Conservation (phyloP, 2,113 vertebrate species). For the Antigone vipio region DNA sequence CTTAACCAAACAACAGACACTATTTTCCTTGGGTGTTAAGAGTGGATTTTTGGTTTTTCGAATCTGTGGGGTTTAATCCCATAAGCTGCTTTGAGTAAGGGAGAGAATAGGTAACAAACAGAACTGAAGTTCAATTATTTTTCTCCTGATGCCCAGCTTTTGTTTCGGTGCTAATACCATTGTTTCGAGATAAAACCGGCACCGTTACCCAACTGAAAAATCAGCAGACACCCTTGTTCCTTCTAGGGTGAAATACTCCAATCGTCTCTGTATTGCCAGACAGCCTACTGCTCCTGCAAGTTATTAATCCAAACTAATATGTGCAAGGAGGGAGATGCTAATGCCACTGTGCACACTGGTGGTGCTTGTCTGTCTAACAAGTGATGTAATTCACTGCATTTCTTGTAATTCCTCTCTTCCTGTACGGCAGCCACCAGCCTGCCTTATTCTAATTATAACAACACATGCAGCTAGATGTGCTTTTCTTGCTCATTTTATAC, state of each 20-base stretch:
- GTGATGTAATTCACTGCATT: background rate
- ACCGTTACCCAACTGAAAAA: background rate
- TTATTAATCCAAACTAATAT: background rate
- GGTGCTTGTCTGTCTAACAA: background rate
- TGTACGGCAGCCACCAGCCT: fast-evolving
- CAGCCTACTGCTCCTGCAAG: background rate
- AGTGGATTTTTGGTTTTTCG: background rate
- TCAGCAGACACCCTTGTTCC: background rate
- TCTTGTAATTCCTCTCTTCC: background rate
- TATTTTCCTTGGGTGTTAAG: background rate
- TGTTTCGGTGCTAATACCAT: background rate
- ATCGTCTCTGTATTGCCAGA: background rate
- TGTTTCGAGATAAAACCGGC: background rate
- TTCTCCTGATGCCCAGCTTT: background rate
- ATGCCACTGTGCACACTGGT: background rate
- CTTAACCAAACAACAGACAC: background rate
- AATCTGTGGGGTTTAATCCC: background rate
- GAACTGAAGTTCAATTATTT: background rate
- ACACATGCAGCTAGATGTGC: background rate
- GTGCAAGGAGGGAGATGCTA: background rate
- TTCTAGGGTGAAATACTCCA: background rate
- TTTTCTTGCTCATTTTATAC: background rate
- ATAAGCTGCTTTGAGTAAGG: background rate
- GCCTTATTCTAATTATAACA: background rate
- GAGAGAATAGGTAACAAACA: background rate